A percentile compares a stretch with the other conserved stretches of the same genome.
phyloP scores from a whole-genome alignment of 2,888 invertebrate species.

The Athetis lepigone region DNA sequence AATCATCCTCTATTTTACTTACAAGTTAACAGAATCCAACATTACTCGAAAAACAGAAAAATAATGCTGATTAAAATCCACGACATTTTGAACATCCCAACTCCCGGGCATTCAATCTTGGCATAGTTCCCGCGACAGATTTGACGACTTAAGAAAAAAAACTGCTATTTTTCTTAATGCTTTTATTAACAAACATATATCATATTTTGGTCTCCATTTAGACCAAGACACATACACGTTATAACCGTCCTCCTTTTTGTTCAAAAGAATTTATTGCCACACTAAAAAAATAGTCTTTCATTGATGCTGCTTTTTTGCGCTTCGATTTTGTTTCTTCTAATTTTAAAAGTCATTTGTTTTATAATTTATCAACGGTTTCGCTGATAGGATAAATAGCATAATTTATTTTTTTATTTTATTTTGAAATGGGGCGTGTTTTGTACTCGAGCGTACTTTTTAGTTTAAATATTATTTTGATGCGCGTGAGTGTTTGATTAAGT shows the following conservation, averaged over 20 bases:
- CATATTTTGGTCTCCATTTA: conserved; percentile 64
- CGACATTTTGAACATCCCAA: conserved; percentile 32
- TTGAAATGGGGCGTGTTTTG: conserved; percentile 10
- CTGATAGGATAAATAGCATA: conserved; percentile 35
- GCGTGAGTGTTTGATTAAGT: neutral
- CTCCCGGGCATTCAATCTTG: conserved; percentile 61
- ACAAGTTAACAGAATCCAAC: too few species aligned
- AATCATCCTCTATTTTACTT: too few species aligned
- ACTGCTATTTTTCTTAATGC: conserved; percentile 70
- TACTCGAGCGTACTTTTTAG: conserved; percentile 10
- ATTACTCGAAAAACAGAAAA: too few species aligned
- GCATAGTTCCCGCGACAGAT: conserved; percentile 67
- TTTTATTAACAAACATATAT: conserved; percentile 73
- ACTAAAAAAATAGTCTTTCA: conserved; percentile 26
- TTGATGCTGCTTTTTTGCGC: conserved; percentile 20
- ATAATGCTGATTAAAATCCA: too few species aligned
- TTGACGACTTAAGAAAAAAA: conserved; percentile 62
- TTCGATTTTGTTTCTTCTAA: conserved; percentile 21
- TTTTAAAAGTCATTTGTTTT: conserved; percentile 41
- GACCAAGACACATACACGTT: conserved; percentile 57
- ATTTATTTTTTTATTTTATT: conserved; percentile 25
- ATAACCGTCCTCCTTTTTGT: conserved; percentile 49
- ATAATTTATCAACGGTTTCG: conserved; percentile 28
- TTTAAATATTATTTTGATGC: conserved; percentile 7
- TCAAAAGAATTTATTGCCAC: conserved; percentile 50